Conservation (phyloP, 2,113 vertebrate genomes). For the Sula dactylatra region DNA sequence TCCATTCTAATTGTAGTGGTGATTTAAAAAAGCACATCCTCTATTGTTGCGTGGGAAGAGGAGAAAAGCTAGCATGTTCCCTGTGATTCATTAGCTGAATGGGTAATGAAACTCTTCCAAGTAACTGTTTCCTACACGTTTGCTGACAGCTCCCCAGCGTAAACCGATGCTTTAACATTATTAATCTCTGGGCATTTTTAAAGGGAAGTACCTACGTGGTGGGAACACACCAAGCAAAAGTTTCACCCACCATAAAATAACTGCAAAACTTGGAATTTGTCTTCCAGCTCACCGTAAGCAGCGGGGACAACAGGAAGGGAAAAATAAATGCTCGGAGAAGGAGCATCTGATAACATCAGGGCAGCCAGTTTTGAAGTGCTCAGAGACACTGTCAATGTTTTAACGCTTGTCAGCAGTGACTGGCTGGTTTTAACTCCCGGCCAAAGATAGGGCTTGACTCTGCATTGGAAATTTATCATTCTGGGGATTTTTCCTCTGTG, state of each 20-base stretch:
- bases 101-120: slow-evolving; percentile 4
- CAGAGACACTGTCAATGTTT: not conserved
- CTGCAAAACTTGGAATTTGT: not conserved
- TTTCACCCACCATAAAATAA: not conserved
- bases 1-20: not conserved
- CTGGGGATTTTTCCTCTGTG: not conserved
- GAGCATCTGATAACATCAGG: not conserved
- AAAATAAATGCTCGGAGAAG: not conserved
- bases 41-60: not conserved
- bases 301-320: not conserved
- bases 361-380: not conserved
- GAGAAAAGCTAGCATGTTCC: not conserved
- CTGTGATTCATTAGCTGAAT: slow-evolving; percentile 8
- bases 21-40: slow-evolving; percentile 20
- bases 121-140: not conserved
- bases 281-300: not conserved
- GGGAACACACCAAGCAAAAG: not conserved
- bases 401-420: not conserved
- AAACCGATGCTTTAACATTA: not conserved
- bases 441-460: not conserved
- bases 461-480: not conserved
- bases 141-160: not conserved
- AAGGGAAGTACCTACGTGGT: not conserved
- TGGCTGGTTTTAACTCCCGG: not conserved
- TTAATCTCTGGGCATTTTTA: not conserved